These are phyloP conservation scores for Drosophila quadrilineata DNA, from an alignment of 1,140 invertebrate species.

Conservation along the genomic window DNA sequence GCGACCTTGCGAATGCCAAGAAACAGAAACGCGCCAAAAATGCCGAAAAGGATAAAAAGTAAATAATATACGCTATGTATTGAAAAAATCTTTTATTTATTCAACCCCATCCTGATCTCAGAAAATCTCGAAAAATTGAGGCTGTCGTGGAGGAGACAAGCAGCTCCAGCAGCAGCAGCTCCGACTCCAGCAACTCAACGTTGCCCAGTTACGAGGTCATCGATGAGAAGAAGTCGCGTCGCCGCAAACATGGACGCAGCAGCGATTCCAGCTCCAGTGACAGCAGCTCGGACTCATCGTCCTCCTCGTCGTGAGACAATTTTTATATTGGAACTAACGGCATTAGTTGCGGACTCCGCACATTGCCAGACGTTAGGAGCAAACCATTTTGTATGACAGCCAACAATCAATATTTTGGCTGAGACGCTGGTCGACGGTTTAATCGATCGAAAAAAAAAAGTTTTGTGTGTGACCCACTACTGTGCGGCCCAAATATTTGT, in stretches of 20 bases:
- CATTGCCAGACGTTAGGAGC: slow-evolving; percentile 34
- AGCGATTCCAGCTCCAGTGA: slow-evolving; percentile 56
- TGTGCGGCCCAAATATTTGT: slow-evolving; percentile 20
- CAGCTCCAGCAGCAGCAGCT: slow-evolving; percentile 58
- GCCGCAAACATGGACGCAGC: slow-evolving; percentile 48
- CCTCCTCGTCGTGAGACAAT: slow-evolving; percentile 62
- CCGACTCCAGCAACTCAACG: slow-evolving; percentile 73
- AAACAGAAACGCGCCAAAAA: slow-evolving; percentile 70
- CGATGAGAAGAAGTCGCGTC: slow-evolving; percentile 66
- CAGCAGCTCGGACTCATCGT: slow-evolving; percentile 62
- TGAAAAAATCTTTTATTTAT: not conserved
- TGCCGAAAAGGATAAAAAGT: slow-evolving; percentile 74
- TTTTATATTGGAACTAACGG: slow-evolving; percentile 44
- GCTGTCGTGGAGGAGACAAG: slow-evolving; percentile 72
- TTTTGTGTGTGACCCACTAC: slow-evolving; percentile 39
- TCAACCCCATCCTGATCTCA: not conserved
- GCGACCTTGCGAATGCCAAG: slow-evolving; percentile 55
- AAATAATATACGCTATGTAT: slow-evolving; percentile 36
- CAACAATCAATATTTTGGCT: slow-evolving; percentile 33
- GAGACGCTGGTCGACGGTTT: not conserved
- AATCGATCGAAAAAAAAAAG: not conserved
- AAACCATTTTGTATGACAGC: slow-evolving; percentile 46
- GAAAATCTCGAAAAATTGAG: slow-evolving; percentile 71
- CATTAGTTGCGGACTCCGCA: slow-evolving; percentile 14
- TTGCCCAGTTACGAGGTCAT: slow-evolving; percentile 80